Base-by-base conservation (phyloP, 1,140 invertebrate genomes). In the Nasonia longicornis region DNA sequence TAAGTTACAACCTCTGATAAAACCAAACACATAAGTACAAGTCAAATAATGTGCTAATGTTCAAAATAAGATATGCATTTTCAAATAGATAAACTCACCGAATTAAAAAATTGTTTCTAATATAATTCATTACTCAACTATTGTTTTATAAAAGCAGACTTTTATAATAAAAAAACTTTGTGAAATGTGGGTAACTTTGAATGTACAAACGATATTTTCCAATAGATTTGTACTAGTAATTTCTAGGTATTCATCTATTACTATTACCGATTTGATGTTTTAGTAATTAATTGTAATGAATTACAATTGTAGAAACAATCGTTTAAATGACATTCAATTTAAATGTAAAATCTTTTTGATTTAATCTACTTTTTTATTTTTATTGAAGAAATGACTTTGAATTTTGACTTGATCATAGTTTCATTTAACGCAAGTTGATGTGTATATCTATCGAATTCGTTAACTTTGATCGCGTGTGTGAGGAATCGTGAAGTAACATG, bases 1-100 rank as follows among this genome's bases (percentile, higher is more conserved):
- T 89, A 89, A 89, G 86, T 83, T 86, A 86, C 83, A 86, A 82
- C 70, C 52, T n/a, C 70, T 82, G 73, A 76, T 29, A 69, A 82
- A 82, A 45, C 80, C 73, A 84, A 85, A 82, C 80, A 77, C 69
- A 26, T 22, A 82, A 78, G 80, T 58, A n/a, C 31, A 48, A 81
- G 48, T 72, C 29, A 77, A 77, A 64, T 71, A 77, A 71, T 70
- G 74, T 76, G 75, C 75, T 58, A 81, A n/a, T 77, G 74, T 73
- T 42, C 29, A 77, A 81, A 48, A 70, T 66, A 73, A 80, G 48
- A 74, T 73, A 64, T 48, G 58, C 69, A 66, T 81, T 77, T 81
- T 77, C 70, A 11, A 81, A 64, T 74, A 80, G 20, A 20, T 69
- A 75, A 74, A 69, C 35, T 73, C 42, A 69, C 10, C 69, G 45